Evolutionary conservation across 1,140 invertebrate genomes (phyloP), one percentile per base, ranked within the genome.

Genomic region (Drusus annulatus): DNA sequence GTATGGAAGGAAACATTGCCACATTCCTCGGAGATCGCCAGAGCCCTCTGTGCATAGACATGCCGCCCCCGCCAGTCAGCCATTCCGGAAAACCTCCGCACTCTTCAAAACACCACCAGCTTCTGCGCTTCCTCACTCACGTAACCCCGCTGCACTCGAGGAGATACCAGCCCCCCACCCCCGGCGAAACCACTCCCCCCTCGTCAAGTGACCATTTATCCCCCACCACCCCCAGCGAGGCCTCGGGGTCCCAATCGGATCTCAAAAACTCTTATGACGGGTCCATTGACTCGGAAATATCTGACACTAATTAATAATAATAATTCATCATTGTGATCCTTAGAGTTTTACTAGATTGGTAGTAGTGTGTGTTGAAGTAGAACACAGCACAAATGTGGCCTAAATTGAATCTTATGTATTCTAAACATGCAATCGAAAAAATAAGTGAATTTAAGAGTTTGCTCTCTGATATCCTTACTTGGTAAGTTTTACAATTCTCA

Each of bases 21-120:
- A 86, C 86, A 15, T 90, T 89, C 84, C 84, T 90, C 28, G 86
- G 87, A 2, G 88, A 89, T 84, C 69, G 84, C 0, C 85, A 86
- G 75, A 86, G 84, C 83, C 85, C 85, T 36, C 85, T 87, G 65
- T 88, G 87, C 78, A 86, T 90, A 78, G 89, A 90, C 85, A 83
- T 89, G 79, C 89, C 88, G 54, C 84, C 87, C 36, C 19, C 79
- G 65, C 60, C 74, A 4, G 65, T 82, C 10, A 79, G 84, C 16
- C 7, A 19, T 16, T 63, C 85, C 31, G 28, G 21, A 21, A 83
- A 80, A 62, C 36, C 58, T 50, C 31, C 58, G 28, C 19, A 17
- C 19, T 45, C 73, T 16, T 51, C 74, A 0, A 78, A 86, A 0
- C 86, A 87, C 84, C 78, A 84, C 73, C 85, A 87, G 80, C 85